Base-by-base conservation (phyloP, 2,113 vertebrate species). In the Xenopus laevis region DNA sequence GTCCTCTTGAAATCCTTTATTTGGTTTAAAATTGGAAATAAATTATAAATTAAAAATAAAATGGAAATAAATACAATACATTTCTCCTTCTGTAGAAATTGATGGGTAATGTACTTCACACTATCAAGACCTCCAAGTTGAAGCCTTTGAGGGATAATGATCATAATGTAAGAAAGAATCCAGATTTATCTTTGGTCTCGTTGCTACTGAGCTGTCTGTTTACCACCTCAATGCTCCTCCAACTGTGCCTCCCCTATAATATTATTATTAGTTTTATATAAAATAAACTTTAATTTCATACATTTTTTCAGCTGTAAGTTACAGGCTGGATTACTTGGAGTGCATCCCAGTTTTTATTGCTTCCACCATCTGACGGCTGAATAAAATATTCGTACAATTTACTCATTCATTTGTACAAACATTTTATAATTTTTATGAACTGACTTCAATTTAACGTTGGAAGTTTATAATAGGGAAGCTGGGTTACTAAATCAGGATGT, bases 401-500 rank as follows among this genome's bases (percentile, higher is more conserved):
- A 63, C 73, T 76, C n/a, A 52, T 68, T 69, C 73, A 76, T 76
- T 76, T 76, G 52, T 63, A 67, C 73, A 76, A 76, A 76, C 73
- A 76, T 76, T 76, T 76, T 63, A 68, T 76, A 76, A 69, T 63
- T 76, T 76, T 76, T 69, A 76, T 76, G 73, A 52, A 69, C 73
- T 76, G 46, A 64, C 66, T 76, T 76, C 66, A 76, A 45, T 76
- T 76, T 76, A 69, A 69, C 63, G 73, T 59, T 46, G 73, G 46
- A 62, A 68, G 73, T 69, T 68, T 76, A 76, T 76, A 69, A 69
- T 76, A 76, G 46, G 45, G 21, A 61, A 69, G 66, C 53, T 69
- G 62, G 62, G 58, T 76, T 69, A 69, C 27, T 76, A 68, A 76
- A 69, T 76, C 68, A 69, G 66, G 68, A 46, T 68, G 59, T 69